Evolutionary conservation across 2,113 vertebrate genomes (phyloP).

Genomic region (rat (Rattus norvegicus)): GRCr8 NC_086033.1:29288501-29289000

Average conservation of each 20-base stretch:
- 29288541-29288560: neutral
- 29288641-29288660: neutral
- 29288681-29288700: too few relatives aligned
- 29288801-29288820: neutral
- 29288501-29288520: neutral
- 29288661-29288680: neutral
- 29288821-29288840: neutral
- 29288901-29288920: neutral
- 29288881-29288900: neutral
- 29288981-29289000: neutral
- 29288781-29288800: neutral
- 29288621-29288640: neutral
- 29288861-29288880: neutral
- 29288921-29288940: neutral
- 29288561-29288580: neutral
- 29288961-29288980: neutral
- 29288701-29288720: too few relatives aligned
- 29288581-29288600: neutral
- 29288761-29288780: too few relatives aligned
- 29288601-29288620: neutral
- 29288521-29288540: neutral
- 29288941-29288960: neutral
- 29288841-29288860: neutral
- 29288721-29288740: too few relatives aligned
- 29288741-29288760: too few relatives aligned